Evolutionary conservation across 2,797 vertebrate species (phyloP).

Genomic region (Leontocebus nigricollis): DNA sequence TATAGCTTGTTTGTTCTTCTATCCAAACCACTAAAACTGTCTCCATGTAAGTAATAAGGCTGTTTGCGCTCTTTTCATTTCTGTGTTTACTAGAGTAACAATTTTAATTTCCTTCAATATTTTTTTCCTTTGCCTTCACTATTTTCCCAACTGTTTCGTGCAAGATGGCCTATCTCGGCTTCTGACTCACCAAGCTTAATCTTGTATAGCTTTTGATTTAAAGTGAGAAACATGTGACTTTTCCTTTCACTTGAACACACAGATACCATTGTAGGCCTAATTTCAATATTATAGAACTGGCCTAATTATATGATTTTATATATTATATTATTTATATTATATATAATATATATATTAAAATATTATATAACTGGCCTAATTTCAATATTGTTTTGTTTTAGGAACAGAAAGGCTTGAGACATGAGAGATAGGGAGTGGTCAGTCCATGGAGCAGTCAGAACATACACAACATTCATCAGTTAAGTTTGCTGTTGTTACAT

Average conservation of each 20-base stretch:
- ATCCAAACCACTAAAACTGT: not conserved
- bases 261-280: not conserved
- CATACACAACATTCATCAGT: not conserved
- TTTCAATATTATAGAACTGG: not conserved
- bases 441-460: not conserved
- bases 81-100: not conserved
- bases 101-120: not conserved
- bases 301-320: no score
- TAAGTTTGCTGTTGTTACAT: not conserved
- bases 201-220: not conserved
- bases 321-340: no score
- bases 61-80: not conserved
- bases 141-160: not conserved
- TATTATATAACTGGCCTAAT: not conserved
- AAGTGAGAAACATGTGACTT: not conserved
- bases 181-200: not conserved
- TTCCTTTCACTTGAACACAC: not conserved
- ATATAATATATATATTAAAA: no score
- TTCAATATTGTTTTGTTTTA: not conserved
- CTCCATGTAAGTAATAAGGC: not conserved
- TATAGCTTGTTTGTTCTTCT: not conserved
- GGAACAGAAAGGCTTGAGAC: not conserved
- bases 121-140: not conserved
- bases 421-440: not conserved
- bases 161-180: not conserved